Evolutionary conservation across 2,113 vertebrate species (phyloP), one percentile per base, ranked within the genome.

Genomic region (Maccullochella peelii): DNA sequence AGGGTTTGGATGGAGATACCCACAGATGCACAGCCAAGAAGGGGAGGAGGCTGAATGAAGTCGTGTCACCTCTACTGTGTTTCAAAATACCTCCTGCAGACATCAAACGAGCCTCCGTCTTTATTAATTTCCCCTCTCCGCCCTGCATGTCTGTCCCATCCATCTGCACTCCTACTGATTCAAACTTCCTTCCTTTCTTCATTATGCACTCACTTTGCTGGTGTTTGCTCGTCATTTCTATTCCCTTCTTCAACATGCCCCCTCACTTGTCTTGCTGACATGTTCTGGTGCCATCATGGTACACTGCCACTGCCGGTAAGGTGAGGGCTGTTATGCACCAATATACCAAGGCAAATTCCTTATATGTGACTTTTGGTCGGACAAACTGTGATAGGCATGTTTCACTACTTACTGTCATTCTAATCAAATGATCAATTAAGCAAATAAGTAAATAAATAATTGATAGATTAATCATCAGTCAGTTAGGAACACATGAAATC

Each of bases 11-110:
- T 38, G 54, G 38, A 59, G 74, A 81, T n/a, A 73, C 40, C 21
- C 40, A 86, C 23, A 82, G 86, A 88, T 62, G 23, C 33, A n/a
- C 36, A 77, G 83, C 78, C 86, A 87, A 84, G 71, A 79, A 70
- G n/a, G 57, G 67, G 86, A 67, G 54, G 74, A 82, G 61, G 62
- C 72, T 50, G 59, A 47, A 77, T 58, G 58, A 66, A 79, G 68
- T 27, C n/a, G 0, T 47, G 74, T 78, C 79, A 73, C 67, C 71
- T 89, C 79, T 33, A 40, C 78, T 86, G 74, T 23, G 47, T 44
- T 27, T 87, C 82, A 89, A 75, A 78, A 80, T 23, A 66, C 38
- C 77, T 57, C 27, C 40, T 30, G 70, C 71, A 54, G 72, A 84
- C 79, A 80, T 88, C 77, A 86, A 84, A 87, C 27, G 5, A 16